Evolutionary conservation across 92 coral and sea anemone species (phyloP).

Genomic region (Zoanthus sansibaricus): DNA sequence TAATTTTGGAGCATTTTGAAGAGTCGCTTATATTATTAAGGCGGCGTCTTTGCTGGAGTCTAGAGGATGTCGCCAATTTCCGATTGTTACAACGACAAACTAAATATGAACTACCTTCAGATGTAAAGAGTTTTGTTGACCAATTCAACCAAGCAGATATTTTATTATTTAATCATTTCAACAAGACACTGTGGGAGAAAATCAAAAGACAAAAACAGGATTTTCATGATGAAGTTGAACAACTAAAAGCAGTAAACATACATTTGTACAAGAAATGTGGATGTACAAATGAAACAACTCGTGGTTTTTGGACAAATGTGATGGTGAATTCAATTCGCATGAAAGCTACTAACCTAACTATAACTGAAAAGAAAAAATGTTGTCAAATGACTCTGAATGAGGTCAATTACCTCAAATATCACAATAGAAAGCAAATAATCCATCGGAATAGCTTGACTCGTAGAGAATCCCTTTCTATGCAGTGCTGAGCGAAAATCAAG

Average conservation of each 20-base stretch:
- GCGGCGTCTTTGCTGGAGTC: slow-evolving; percentile 52
- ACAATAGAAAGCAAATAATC: not conserved
- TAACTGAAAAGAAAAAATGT: not conserved
- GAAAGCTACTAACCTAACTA: not conserved
- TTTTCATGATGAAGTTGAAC: slow-evolving; percentile 21
- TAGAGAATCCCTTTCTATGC: no score
- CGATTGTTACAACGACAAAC: slow-evolving; percentile 10
- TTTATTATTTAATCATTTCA: slow-evolving; percentile 4
- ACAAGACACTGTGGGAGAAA: slow-evolving; percentile 26
- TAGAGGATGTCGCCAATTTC: slow-evolving; percentile 51
- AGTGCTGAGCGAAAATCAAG: no score
- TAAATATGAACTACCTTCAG: not conserved
- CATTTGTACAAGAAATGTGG: slow-evolving; percentile 3
- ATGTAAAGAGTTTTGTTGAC: slow-evolving; percentile 8
- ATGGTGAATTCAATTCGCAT: not conserved
- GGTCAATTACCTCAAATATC: not conserved
- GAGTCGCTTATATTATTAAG: slow-evolving; percentile 50
- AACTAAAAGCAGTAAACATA: slow-evolving; percentile 6
- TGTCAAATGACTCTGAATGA: slow-evolving; percentile 9
- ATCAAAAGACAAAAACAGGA: not conserved
- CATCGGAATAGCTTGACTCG: not conserved
- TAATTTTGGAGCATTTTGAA: slow-evolving; percentile 39
- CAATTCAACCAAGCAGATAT: slow-evolving; percentile 10
- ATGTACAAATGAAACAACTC: not conserved
- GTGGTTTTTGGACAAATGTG: not conserved